These are phyloP conservation scores for Diabrotica balteata DNA, from an alignment of 2,888 invertebrate genomes.

Conservation along the genomic window DNA sequence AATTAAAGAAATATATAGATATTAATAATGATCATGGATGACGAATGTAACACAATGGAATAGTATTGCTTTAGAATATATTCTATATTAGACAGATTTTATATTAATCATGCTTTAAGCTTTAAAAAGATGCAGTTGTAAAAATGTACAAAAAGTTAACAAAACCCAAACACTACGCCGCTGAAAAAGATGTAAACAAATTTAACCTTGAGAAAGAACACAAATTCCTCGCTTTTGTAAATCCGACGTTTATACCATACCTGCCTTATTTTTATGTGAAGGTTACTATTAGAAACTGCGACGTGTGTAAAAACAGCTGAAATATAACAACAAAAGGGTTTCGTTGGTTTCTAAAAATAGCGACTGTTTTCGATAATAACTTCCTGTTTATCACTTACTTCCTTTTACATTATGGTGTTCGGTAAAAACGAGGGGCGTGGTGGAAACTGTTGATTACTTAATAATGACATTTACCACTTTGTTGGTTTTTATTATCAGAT, in stretches of 20 bases:
- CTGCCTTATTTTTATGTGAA: constrained; percentile 10
- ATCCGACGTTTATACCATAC: constrained; percentile 2
- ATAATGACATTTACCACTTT: too few species aligned
- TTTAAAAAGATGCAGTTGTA: too few species aligned
- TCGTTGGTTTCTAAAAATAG: constrained; percentile 11
- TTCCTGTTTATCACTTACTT: constrained; percentile 19
- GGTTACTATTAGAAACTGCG: constrained; percentile 15
- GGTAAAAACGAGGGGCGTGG: not conserved
- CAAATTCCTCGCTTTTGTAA: constrained; percentile 8
- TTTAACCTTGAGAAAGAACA: constrained; percentile 13
- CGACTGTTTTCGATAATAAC: constrained; percentile 13
- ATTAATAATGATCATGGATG: too few species aligned
- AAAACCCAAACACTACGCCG: not conserved
- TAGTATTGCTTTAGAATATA: too few species aligned
- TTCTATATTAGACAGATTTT: too few species aligned
- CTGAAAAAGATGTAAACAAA: constrained; percentile 10
- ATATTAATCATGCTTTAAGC: too few species aligned
- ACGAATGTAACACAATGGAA: too few species aligned
- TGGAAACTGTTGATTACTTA: not conserved
- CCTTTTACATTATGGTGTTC: constrained; percentile 13
- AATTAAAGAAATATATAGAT: too few species aligned
- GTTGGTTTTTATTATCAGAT: too few species aligned
- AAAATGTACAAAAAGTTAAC: too few species aligned
- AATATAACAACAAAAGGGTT: constrained; percentile 19
- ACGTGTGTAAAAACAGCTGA: constrained; percentile 16